Base-by-base conservation (phyloP, 2,113 vertebrate species). In the Rhea pennata region DNA sequence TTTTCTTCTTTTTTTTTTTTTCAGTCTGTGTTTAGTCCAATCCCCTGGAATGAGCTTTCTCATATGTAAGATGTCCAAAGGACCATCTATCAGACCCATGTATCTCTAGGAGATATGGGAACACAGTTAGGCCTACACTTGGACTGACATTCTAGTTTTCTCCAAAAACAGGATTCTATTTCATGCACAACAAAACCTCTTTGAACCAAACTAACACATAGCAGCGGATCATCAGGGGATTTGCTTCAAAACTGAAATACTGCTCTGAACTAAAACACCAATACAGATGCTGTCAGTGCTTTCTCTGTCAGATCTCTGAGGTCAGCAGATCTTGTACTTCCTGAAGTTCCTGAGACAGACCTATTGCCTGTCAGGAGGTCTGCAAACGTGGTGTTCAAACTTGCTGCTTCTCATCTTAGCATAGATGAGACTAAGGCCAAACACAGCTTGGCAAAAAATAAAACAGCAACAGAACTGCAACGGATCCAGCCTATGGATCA, bases 1-100 rank as follows among this genome's bases (percentile, higher is more conserved):
- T n/a, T n/a, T n/a, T n/a, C n/a, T n/a, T n/a, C n/a, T n/a, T 54
- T 85, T n/a, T 65, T 76, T 92, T 76, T 92, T 91, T 54, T 85
- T n/a, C 40, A 51, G n/a, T 58, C 15, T 46, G 15, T 20, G 5
- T 70, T 64, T 58, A 62, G 8, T n/a, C 62, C 72, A 21, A 61
- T 15, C 10, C 12, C 29, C 9, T 56, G 13, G 39, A 31, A 15
- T 22, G 9, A 6, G 19, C 26, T 77, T 75, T 40, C 53, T 50
- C 42, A 40, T 24, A 23, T 51, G 15, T 24, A 56, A 75, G 64
- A 71, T 2, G 1, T 22, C 14, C 62, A 70, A 59, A 13, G n/a
- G 22, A 29, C 16, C 56, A n/a, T 31, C 31, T 3, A 8, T 84
- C 56, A 59, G 29, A 59, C 8, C 5, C 8, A 42, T 5, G 23